phyloP scores from a whole-genome alignment of 1,140 invertebrate species.

The Bursaphelenchus mucronatus region DNA sequence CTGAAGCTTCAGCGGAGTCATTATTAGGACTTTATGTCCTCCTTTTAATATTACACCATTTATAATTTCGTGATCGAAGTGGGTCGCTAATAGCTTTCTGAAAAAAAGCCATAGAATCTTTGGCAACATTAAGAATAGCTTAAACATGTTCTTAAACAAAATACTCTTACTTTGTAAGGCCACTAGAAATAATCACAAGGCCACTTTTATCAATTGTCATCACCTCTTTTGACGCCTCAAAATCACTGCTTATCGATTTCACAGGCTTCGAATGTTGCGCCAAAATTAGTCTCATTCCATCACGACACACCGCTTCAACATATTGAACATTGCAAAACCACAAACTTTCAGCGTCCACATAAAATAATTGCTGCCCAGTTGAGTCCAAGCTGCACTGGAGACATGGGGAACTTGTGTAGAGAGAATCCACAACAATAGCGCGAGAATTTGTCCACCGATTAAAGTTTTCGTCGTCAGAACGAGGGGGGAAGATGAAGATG shows the following conservation, averaged over 20 bases:
- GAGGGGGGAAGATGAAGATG: conserved; percentile 30
- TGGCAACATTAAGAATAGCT: too few relatives aligned
- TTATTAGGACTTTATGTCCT: conserved; percentile 13
- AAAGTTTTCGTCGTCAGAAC: conserved; percentile 7
- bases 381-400: conserved; percentile 22
- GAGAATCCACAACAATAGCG: conserved; percentile 30
- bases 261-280: conserved; percentile 29
- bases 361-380: conserved; percentile 17
- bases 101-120: background rate
- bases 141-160: background rate
- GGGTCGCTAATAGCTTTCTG: conserved; percentile 14
- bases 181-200: conserved; percentile 25
- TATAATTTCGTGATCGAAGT: conserved; percentile 5
- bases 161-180: conserved; percentile 20
- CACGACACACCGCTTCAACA: conserved; percentile 29
- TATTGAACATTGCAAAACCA: conserved; percentile 30
- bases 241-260: too few relatives aligned
- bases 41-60: background rate
- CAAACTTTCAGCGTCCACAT: conserved; percentile 26
- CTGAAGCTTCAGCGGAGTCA: conserved; percentile 2
- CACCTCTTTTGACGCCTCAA: conserved; percentile 12
- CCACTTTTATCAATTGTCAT: conserved; percentile 19
- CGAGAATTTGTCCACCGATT: conserved; percentile 29
- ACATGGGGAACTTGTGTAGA: conserved; percentile 19
- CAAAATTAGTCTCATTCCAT: conserved; percentile 30